Conservation (phyloP, 2,888 invertebrate genomes). For the Pecten maximus region DNA sequence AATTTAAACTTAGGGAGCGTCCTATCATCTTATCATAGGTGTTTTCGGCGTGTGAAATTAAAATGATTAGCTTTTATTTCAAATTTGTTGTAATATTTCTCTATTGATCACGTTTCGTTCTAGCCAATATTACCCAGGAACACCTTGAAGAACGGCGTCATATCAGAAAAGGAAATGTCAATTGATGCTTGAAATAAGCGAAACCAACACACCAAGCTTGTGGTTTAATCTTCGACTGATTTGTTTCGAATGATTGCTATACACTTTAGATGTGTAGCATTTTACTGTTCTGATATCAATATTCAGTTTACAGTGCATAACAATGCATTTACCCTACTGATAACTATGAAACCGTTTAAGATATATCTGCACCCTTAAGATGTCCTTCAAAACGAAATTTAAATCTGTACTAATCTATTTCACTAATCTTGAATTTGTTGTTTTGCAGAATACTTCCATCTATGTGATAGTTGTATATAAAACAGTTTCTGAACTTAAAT, state of each 20-base stretch:
- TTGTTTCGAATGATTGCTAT: background rate
- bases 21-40: too few species aligned
- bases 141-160: background rate
- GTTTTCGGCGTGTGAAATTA: background rate
- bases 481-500: background rate
- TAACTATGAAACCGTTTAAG: background rate
- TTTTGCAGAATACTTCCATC: too few species aligned
- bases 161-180: background rate
- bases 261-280: background rate
- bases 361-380: background rate
- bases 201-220: background rate
- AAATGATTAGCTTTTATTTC: background rate
- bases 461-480: background rate
- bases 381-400: background rate
- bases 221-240: background rate
- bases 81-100: background rate
- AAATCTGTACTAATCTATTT: background rate
- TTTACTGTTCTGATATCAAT: background rate
- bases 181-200: background rate
- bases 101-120: background rate
- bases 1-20: too few species aligned
- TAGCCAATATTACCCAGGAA: background rate
- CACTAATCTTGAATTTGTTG: too few species aligned
- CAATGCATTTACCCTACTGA: background rate
- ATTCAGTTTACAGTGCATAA: background rate